Evolutionary conservation across 2,113 vertebrate genomes (phyloP).

Genomic region (Acinonyx jubatus): DNA sequence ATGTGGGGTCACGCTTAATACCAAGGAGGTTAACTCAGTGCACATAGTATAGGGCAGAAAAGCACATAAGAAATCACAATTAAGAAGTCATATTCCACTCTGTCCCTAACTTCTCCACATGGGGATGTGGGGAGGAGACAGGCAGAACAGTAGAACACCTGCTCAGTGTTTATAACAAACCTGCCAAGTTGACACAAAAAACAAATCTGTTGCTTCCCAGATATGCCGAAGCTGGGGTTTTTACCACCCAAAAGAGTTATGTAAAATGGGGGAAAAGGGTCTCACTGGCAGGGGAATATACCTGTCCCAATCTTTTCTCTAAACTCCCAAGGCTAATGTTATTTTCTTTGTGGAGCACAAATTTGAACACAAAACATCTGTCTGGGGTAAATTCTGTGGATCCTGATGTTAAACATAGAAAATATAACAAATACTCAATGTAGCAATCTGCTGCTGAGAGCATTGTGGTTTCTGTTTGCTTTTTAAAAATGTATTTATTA

Average conservation of each 20-base stretch:
- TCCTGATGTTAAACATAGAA: background rate
- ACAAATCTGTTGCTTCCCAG: conserved; percentile 41
- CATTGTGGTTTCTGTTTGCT: background rate
- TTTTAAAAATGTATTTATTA: background rate
- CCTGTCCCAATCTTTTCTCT: background rate
- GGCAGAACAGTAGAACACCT: background rate
- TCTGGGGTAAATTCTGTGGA: background rate
- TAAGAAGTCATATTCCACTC: background rate
- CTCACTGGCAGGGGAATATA: background rate
- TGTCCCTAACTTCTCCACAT: background rate
- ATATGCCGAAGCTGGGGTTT: background rate
- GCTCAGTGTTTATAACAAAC: conserved; percentile 23
- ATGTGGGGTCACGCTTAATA: background rate
- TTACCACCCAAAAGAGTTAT: background rate
- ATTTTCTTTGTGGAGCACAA: background rate
- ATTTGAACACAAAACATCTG: background rate
- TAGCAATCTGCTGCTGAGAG: background rate
- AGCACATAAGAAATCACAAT: background rate
- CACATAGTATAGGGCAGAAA: background rate
- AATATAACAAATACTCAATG: background rate
- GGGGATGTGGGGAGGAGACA: background rate
- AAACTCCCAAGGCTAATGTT: background rate
- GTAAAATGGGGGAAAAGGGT: background rate
- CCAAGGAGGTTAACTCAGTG: background rate
- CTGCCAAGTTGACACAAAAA: conserved; percentile 14